Conservation (phyloP, 2,113 vertebrate species). For the Mus spicilegus region DNA sequence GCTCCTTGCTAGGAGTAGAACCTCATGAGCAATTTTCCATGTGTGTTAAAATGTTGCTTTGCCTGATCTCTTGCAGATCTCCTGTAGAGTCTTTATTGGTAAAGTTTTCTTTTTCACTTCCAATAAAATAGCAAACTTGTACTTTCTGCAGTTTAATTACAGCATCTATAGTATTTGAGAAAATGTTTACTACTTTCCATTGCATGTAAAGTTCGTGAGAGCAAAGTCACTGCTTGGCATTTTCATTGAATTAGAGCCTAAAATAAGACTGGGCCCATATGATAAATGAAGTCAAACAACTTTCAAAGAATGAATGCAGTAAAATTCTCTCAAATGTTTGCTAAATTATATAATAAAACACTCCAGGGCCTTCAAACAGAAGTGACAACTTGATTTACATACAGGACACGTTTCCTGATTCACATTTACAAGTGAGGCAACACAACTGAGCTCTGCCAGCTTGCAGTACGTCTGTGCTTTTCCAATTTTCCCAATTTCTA, state of each 20-base stretch:
- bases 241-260: not conserved
- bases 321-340: not conserved
- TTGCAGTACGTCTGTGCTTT: not conserved
- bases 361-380: not conserved
- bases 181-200: not conserved
- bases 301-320: not conserved
- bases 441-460: not conserved
- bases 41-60: too few relatives aligned
- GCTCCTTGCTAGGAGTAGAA: too few relatives aligned
- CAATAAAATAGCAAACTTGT: not conserved
- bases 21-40: too few relatives aligned
- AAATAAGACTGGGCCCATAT: not conserved
- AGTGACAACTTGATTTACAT: not conserved
- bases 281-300: not conserved
- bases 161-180: not conserved
- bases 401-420: not conserved
- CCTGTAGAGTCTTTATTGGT: not conserved
- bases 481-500: not conserved
- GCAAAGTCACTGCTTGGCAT: not conserved
- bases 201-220: not conserved
- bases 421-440: not conserved
- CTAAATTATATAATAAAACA: constrained; percentile 19
- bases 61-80: not conserved
- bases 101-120: not conserved
- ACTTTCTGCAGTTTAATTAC: not conserved